Conservation (phyloP, 2,888 invertebrate species). For the Lepidochitona cinerea region DNA sequence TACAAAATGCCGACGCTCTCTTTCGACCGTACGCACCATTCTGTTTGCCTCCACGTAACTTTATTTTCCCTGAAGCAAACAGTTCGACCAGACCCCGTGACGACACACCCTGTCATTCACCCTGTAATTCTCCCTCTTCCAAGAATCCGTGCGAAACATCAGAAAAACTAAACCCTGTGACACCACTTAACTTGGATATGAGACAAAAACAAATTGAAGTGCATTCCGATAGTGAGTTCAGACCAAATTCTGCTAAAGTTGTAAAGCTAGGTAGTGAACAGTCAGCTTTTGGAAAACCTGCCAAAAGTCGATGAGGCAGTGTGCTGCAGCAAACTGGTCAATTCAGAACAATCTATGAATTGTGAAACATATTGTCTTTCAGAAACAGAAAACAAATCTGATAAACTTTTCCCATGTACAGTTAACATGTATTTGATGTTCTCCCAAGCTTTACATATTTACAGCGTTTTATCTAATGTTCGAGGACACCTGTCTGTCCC, state of each 20-base stretch:
- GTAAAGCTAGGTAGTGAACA: neutral
- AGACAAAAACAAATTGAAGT: neutral
- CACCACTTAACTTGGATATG: too few relatives aligned
- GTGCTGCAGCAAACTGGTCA: neutral
- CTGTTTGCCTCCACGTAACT: neutral
- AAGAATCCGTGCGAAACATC: too few relatives aligned
- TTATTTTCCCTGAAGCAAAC: neutral
- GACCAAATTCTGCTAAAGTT: neutral
- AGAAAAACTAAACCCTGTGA: too few relatives aligned
- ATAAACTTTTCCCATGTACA: too few relatives aligned
- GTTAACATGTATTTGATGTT: too few relatives aligned
- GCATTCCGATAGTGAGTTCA: neutral
- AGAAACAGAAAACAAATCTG: too few relatives aligned
- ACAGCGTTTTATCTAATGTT: too few relatives aligned
- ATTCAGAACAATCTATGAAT: neutral
- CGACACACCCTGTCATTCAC: too few relatives aligned
- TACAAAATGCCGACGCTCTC: slow-evolving; percentile 31
- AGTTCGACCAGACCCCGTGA: neutral
- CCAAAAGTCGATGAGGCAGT: neutral
- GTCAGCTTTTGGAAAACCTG: neutral
- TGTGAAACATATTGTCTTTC: neutral
- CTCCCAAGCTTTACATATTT: too few relatives aligned
- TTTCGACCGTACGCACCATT: neutral
- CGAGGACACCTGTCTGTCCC: too few relatives aligned
- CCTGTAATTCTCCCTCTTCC: neutral